phyloP scores from a whole-genome alignment of 2,113 vertebrate species.

The Triplophysa tibetana region DNA sequence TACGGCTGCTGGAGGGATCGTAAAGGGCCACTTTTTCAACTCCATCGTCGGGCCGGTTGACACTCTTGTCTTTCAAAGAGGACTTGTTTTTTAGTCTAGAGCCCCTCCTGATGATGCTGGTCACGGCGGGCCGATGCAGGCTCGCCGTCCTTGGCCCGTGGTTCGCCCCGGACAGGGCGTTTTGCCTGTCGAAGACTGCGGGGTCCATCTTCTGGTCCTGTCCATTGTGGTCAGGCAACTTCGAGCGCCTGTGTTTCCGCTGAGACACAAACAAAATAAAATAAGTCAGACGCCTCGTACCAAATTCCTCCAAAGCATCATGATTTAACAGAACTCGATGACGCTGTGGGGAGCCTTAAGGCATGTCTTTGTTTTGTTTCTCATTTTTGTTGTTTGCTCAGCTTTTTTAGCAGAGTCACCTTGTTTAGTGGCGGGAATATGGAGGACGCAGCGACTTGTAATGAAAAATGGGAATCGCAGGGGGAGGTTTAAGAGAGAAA shows the following conservation, averaged over 20 bases:
- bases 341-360: not conserved
- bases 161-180: conserved; percentile 71
- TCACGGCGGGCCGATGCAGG: conserved; percentile 67
- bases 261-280: conserved; percentile 55
- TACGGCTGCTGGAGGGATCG: conserved; percentile 82
- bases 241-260: conserved; percentile 82
- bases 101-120: conserved; percentile 69
- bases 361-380: not conserved
- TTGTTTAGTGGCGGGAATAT: conserved; percentile 5
- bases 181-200: conserved; percentile 73
- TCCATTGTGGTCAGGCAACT: conserved; percentile 83
- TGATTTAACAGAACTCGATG: not conserved
- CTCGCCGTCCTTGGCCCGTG: conserved; percentile 75
- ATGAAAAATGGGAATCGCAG: conserved; percentile 19
- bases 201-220: conserved; percentile 78
- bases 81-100: conserved; percentile 66
- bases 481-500: not conserved
- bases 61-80: conserved; percentile 61
- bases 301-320: not conserved
- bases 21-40: conserved; percentile 59
- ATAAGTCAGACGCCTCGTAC: not conserved
- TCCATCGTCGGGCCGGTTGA: conserved; percentile 54
- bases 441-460: not conserved
- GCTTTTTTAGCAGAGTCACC: conserved; percentile 11
- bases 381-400: not conserved